Base-by-base conservation (phyloP, 2,113 vertebrate species). In the zebrafish (Danio rerio) region DNA sequence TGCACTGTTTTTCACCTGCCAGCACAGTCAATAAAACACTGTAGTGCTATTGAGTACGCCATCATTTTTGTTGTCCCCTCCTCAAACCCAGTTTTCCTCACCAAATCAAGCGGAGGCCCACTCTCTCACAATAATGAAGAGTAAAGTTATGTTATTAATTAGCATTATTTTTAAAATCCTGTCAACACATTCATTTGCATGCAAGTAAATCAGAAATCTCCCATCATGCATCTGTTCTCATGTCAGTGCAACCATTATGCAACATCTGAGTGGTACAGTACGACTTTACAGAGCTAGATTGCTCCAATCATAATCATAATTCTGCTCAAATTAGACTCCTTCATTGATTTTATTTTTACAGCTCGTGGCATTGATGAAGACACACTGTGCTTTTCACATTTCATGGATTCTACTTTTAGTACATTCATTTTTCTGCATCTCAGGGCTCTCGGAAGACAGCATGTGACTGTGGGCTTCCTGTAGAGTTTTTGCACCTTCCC, bases 401-500 rank as follows among this genome's bases (percentile, higher is more conserved):
- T 68, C 43, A 47, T 47, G 5, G 43, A 47, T 18, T 45, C 63
- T 5, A 66, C 4, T 43, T 47, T 68, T 7, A 68, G 9, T 47
- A 11, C 65, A 20, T 59, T 20, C 0, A 9, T 45, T 68, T 66
- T 11, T 7, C 3, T 10, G 9, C 16, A 5, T 18, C 40, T 66
- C 63, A 16, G 43, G 63, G 42, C 40, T n/a, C 65, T 47, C 49
- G 53, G n/a, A 53, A 72, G 21, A 31, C 31, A 15, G 11, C n/a
- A 9, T 58, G 20, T n/a, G 43, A 47, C 42, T 53, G 13, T 6
- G 16, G 21, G 4, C 21, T 40, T 55, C 70, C 70, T 72, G 49
- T 72, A 16, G 70, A 72, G 70, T 16, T 55, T 55, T 72, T 9
- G 21, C 70, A 72, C 50, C 20, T 42, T 72, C 21, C 16, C 43